Conservation (phyloP, 2,888 invertebrate genomes). For the Atrina japonica region DNA sequence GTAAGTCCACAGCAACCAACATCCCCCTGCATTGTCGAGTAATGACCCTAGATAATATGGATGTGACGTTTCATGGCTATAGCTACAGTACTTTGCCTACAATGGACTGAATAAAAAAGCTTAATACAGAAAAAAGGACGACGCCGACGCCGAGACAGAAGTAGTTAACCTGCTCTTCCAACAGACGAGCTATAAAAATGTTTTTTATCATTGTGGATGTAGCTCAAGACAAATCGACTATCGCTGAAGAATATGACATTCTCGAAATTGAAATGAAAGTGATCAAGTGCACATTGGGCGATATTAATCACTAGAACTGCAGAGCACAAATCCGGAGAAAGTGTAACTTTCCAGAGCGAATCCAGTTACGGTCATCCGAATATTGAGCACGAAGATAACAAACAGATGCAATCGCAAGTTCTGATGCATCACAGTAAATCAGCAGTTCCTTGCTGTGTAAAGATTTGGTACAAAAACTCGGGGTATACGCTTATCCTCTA, state of each 20-base stretch:
- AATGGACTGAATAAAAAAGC: too few species aligned
- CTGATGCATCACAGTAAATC: slow-evolving; percentile 52
- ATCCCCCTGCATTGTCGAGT: too few species aligned
- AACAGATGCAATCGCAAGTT: slow-evolving; percentile 48
- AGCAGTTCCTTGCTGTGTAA: slow-evolving; percentile 39
- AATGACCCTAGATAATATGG: too few species aligned
- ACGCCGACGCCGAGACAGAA: too few species aligned
- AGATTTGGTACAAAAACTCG: slow-evolving; percentile 34
- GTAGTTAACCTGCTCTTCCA: too few species aligned
- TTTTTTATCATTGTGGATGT: slow-evolving; percentile 30
- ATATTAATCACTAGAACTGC: slow-evolving; percentile 56
- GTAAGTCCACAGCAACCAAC: too few species aligned
- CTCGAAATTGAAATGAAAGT: slow-evolving; percentile 28
- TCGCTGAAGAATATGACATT: slow-evolving; percentile 28
- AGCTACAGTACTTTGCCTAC: too few species aligned
- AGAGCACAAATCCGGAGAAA: slow-evolving; percentile 56
- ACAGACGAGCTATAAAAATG: slow-evolving; percentile 38
- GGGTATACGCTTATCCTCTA: slow-evolving; percentile 12
- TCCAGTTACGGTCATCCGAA: slow-evolving; percentile 22
- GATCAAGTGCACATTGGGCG: slow-evolving; percentile 27
- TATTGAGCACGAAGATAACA: slow-evolving; percentile 37
- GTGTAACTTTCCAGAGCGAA: slow-evolving; percentile 52
- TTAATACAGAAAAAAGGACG: too few species aligned
- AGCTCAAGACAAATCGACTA: slow-evolving; percentile 31
- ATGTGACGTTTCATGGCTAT: too few species aligned